Base-by-base conservation (phyloP, 2,797 vertebrate species). In the Aulostomus chinensis region DNA sequence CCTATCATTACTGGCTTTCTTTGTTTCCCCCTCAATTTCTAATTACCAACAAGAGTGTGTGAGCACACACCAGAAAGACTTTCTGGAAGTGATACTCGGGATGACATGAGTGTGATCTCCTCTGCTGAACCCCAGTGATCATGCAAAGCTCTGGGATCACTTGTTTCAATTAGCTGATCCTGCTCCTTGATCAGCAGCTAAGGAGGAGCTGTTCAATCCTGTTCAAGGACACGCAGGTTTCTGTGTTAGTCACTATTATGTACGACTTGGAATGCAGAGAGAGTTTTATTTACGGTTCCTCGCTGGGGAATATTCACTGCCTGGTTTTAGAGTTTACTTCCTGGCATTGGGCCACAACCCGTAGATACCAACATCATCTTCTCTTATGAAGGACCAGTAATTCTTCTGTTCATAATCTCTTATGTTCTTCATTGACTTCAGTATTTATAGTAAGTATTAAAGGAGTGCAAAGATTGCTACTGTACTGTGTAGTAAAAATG, bases 41-140 rank as follows among this genome's bases (percentile, higher is more conserved):
- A 71, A 82, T 86, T 80, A 75, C 58, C 58, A 43, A 48, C 52
- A 42, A 57, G 45, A 46, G 43, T 34, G n/a, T 43, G n/a, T n/a
- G n/a, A n/a, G 40, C 17, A 21, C 12, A 52, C 41, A 55, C 48
- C 71, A 52, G 30, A 58, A 51, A 43, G 29, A 9, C 8, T 25
- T 72, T 66, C 58, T 70, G 31, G 51, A 35, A 25, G 46, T 52
- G 4, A 35, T 31, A 30, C 21, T 20, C 33, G 15, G 33, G 31
- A 43, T 16, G 54, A 62, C 42, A 43, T 24, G 45, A 48, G 34
- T 31, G 33, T 45, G 71, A 78, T 64, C 35, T 52, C 54, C 66
- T 72, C 47, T 6, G 31, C 43, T 62, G 55, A 74, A 66, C 18
- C 0, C 36, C 20, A 35, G 40, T 37, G 60, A 68, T 64, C 61